These are phyloP conservation scores for Melanostoma mellinum DNA, from an alignment of 2,888 invertebrate genomes.

Conservation along the genomic window DNA sequence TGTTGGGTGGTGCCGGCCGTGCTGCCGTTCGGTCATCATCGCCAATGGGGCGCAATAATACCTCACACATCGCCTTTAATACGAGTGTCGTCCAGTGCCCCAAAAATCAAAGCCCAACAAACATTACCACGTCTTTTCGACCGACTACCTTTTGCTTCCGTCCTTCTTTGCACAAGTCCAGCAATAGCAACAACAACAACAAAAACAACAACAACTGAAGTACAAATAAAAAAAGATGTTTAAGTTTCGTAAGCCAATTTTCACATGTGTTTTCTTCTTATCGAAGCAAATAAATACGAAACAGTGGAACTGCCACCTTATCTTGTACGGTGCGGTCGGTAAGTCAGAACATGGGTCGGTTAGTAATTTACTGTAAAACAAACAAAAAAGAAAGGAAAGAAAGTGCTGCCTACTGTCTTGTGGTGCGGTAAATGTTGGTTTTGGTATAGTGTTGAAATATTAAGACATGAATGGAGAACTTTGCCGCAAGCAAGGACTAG, in stretches of 20 bases:
- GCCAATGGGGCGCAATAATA: constrained; percentile 51
- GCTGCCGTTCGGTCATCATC: constrained; percentile 13
- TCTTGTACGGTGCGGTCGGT: constrained; percentile 58
- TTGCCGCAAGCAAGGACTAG: constrained; percentile 63
- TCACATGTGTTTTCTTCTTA: constrained; percentile 69
- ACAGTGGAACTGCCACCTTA: constrained; percentile 67
- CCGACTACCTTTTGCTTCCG: constrained; percentile 20
- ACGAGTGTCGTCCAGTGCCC: constrained; percentile 37
- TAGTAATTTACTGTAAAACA: constrained; percentile 71
- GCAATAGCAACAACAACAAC: constrained; percentile 1
- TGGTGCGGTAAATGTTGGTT: not conserved
- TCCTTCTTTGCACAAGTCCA: not conserved
- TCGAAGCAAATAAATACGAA: constrained; percentile 67
- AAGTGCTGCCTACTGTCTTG: constrained; percentile 12
- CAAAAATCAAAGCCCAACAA: constrained; percentile 68
- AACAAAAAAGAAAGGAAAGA: constrained; percentile 49
- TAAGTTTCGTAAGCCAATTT: constrained; percentile 71
- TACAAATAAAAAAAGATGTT: constrained; percentile 56
- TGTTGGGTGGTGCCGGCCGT: constrained; percentile 10
- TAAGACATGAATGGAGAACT: constrained; percentile 36
- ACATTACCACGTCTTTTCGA: constrained; percentile 46
- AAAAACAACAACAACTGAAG: constrained; percentile 15
- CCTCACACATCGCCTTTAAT: constrained; percentile 49
- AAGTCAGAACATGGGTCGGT: constrained; percentile 57
- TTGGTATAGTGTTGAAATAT: constrained; percentile 1